Percentiles rank a stretch among this genome's conserved stretches.
These are phyloP conservation scores for Eurystomus glaucurus DNA, from an alignment of 2,797 vertebrate genomes.

Conservation along the genomic window DNA sequence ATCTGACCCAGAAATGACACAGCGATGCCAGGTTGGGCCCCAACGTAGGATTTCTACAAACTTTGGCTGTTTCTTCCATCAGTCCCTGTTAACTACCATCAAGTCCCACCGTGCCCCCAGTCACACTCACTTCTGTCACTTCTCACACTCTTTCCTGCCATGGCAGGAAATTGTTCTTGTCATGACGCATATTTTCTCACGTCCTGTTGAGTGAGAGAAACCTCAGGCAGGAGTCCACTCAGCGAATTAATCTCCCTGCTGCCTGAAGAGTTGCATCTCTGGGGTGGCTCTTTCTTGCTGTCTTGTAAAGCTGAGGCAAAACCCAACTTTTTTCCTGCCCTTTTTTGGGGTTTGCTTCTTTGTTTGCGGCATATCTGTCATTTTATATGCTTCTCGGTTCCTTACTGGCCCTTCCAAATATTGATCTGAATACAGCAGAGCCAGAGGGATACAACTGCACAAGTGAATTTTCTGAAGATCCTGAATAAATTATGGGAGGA, in stretches of 20 bases:
- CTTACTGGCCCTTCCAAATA: background rate
- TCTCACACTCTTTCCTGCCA: background rate
- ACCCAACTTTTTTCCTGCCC: accelerated
- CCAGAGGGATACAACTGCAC: background rate
- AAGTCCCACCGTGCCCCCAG: background rate
- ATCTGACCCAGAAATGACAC: background rate
- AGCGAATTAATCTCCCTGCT: background rate
- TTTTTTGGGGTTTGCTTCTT: background rate
- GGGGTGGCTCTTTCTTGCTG: background rate
- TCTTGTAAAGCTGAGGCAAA: background rate
- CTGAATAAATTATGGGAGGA: background rate
- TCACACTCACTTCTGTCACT: background rate
- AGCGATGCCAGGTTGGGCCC: background rate
- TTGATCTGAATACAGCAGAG: background rate
- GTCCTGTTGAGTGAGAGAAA: background rate
- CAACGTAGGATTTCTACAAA: background rate
- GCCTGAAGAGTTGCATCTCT: background rate
- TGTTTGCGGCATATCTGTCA: background rate
- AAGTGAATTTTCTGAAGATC: background rate
- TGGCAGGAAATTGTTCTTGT: background rate
- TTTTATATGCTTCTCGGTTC: background rate
- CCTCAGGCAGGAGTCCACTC: background rate
- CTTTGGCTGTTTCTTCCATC: background rate
- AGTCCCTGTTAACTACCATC: background rate
- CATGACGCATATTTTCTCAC: background rate